These are phyloP conservation scores for Paraescarpia echinospica DNA, from an alignment of 1,140 invertebrate species.

Conservation along the genomic window DNA sequence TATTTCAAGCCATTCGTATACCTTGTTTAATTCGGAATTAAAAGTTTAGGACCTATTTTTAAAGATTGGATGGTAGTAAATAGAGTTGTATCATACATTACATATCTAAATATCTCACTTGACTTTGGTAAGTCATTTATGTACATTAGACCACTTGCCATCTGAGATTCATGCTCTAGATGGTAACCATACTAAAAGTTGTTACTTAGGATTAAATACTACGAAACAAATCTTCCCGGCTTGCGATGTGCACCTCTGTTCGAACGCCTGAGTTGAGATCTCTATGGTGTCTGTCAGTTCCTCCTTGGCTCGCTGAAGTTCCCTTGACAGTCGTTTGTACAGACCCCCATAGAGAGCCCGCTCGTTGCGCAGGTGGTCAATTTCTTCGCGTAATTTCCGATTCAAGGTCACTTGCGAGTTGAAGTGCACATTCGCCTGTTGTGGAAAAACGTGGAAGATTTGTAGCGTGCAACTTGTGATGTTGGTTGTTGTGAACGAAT, in stretches of 20 bases:
- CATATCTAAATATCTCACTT: too few relatives aligned
- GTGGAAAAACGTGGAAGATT: not conserved
- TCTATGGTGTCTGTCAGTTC: slow-evolving; percentile 77
- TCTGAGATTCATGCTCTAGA: too few relatives aligned
- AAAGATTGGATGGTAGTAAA: too few relatives aligned
- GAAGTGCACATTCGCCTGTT: slow-evolving; percentile 58
- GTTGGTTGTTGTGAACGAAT: too few relatives aligned
- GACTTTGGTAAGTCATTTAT: too few relatives aligned
- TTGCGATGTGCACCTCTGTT: slow-evolving; percentile 80
- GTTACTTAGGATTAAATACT: too few relatives aligned
- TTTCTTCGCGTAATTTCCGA: slow-evolving; percentile 70
- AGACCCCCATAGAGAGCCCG: slow-evolving; percentile 72
- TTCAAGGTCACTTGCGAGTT: slow-evolving; percentile 75
- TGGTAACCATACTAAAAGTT: too few relatives aligned
- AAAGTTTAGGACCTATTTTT: too few relatives aligned
- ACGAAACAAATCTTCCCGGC: slow-evolving; percentile 62
- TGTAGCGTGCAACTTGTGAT: not conserved
- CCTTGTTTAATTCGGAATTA: too few relatives aligned
- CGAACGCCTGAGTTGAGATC: slow-evolving; percentile 77
- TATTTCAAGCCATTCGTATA: too few relatives aligned
- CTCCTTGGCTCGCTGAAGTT: slow-evolving; percentile 72
- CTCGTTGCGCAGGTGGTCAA: slow-evolving; percentile 75
- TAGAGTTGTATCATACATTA: too few relatives aligned
- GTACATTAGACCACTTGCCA: too few relatives aligned
- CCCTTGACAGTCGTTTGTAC: slow-evolving; percentile 70